A percentile compares a stretch with the other conserved stretches of the same genome.
phyloP scores from a whole-genome alignment of 2,888 invertebrate genomes.

The Tetanocera ferruginea region DNA sequence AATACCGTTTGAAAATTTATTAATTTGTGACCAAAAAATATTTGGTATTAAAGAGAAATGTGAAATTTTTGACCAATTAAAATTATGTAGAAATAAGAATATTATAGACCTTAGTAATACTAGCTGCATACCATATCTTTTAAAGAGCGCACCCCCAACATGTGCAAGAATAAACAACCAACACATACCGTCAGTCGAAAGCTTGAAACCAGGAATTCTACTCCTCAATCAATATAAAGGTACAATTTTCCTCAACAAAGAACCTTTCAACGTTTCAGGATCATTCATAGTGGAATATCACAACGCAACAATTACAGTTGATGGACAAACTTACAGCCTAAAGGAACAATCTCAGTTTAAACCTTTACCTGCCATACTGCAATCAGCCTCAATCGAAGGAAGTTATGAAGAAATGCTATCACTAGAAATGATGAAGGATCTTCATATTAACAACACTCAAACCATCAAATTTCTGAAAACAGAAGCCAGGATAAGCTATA shows the following conservation, averaged over 20 bases:
- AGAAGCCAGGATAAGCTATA: too few species aligned
- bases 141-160: constrained; percentile 41
- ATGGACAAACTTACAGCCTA: too few species aligned
- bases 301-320: constrained; percentile 37
- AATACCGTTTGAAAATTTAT: constrained; percentile 35
- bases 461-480: too few species aligned
- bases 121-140: constrained; percentile 43
- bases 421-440: constrained; percentile 41
- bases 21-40: constrained; percentile 36
- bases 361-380: constrained; percentile 43
- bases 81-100: constrained; percentile 39
- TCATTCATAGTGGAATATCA: constrained; percentile 35
- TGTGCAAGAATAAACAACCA: constrained; percentile 41
- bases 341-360: constrained; percentile 32
- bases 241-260: constrained; percentile 10
- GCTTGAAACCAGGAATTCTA: constrained; percentile 41
- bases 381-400: constrained; percentile 34
- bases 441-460: constrained; percentile 12
- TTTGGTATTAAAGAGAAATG: constrained; percentile 35
- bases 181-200: constrained; percentile 41
- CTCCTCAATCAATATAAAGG: constrained; percentile 44
- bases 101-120: constrained; percentile 42
- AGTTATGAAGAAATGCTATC: constrained; percentile 41
- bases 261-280: constrained; percentile 16
- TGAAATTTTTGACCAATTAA: constrained; percentile 36